phyloP scores from a whole-genome alignment of 2,113 vertebrate species.

The Anolis carolinensis region DNA sequence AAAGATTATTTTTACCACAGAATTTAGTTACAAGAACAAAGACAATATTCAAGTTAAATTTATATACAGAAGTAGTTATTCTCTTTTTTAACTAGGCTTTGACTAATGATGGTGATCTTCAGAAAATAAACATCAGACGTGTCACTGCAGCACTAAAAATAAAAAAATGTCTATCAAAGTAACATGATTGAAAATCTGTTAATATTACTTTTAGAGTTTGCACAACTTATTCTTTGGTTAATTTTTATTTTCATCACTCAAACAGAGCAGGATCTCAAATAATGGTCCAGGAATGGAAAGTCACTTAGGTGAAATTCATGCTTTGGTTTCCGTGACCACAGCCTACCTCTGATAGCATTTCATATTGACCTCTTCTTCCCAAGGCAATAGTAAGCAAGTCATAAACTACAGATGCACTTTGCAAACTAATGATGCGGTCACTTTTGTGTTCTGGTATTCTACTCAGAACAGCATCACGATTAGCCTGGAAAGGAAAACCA shows the following conservation, averaged over 20 bases:
- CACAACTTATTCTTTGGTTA: not conserved
- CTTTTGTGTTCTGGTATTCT: conserved; percentile 96
- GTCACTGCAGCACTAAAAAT: not conserved
- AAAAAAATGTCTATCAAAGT: not conserved
- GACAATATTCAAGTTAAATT: not conserved
- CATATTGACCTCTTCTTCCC: conserved; percentile 95
- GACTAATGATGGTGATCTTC: not conserved
- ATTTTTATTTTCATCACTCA: not conserved
- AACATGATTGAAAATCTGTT: not conserved
- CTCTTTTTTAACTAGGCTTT: not conserved
- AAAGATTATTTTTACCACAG: not conserved
- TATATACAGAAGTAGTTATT: not conserved
- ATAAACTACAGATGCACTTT: conserved; percentile 96
- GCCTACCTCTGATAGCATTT: conserved; percentile 97
- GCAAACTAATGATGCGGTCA: conserved; percentile 95
- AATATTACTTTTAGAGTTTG: not conserved
- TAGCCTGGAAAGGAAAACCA: conserved; percentile 80
- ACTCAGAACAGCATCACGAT: conserved; percentile 95
- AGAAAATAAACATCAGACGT: not conserved
- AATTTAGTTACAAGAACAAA: not conserved
- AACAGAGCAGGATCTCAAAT: no score
- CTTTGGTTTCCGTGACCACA: not conserved
- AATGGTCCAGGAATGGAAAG: not conserved
- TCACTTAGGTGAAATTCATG: not conserved
- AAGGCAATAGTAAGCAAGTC: conserved; percentile 96